A percentile compares a stretch with the other conserved stretches of the same genome.
These are phyloP conservation scores for Machaerirhynchus nigripectus DNA, from an alignment of 2,113 vertebrate species.

Conservation along the genomic window DNA sequence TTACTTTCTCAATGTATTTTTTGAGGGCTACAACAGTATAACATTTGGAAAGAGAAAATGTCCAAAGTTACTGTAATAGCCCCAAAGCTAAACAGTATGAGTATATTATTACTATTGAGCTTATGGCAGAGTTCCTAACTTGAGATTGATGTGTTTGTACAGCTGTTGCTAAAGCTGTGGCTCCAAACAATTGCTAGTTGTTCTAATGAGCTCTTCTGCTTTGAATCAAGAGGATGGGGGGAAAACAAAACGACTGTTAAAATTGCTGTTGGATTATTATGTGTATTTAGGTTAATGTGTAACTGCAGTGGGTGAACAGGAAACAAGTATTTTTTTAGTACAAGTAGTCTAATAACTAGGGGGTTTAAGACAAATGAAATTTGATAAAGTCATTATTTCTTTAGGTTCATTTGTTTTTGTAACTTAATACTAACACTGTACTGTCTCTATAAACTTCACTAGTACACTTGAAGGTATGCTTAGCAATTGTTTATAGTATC, in stretches of 20 bases:
- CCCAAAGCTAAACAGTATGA: conserved; percentile 17
- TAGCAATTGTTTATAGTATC: not conserved
- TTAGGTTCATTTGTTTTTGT: not conserved
- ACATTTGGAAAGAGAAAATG: conserved; percentile 31
- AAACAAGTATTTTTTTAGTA: not conserved
- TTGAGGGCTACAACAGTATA: not conserved
- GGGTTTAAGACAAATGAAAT: not conserved
- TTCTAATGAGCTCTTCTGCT: conserved; percentile 49
- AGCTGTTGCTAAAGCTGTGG: conserved; percentile 53
- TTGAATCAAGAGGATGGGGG: conserved; percentile 29
- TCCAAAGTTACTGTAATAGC: not conserved
- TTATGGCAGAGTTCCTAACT: conserved; percentile 39
- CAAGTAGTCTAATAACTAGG: not conserved
- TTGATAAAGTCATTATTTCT: not conserved
- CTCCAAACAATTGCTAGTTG: conserved; percentile 44
- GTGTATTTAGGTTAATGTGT: not conserved
- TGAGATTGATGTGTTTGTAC: conserved; percentile 56
- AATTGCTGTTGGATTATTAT: not conserved
- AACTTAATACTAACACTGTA: not conserved
- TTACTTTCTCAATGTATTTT: not conserved
- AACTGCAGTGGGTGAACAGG: not conserved
- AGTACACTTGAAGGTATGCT: not conserved
- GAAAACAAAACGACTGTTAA: not conserved
- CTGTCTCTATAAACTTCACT: not conserved
- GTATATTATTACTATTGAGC: conserved; percentile 5